These are phyloP conservation scores for Brachionus koreanus DNA, from an alignment of 1,140 invertebrate species.

Conservation along the genomic window DNA sequence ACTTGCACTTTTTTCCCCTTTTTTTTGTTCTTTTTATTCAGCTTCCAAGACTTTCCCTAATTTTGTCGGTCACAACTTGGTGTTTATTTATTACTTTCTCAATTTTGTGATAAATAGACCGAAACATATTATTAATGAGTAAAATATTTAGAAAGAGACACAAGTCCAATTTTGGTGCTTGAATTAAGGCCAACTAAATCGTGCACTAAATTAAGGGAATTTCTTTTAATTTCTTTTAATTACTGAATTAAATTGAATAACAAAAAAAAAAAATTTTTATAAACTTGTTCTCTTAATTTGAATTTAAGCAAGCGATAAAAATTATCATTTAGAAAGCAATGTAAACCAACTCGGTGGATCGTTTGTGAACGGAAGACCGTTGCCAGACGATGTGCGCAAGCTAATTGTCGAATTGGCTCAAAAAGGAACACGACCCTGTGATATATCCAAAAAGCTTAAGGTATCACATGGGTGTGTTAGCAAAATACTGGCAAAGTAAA, in stretches of 20 bases:
- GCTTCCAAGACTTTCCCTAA: neutral
- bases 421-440: conserved; percentile 85
- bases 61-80: neutral
- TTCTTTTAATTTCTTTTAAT: neutral
- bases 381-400: conserved; percentile 88
- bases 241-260: neutral
- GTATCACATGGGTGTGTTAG: conserved; percentile 93
- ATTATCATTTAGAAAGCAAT: conserved; percentile 64
- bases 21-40: neutral
- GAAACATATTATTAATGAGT: conserved; percentile 3
- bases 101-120: conserved; percentile 4
- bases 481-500: conserved; percentile 73
- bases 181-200: no score
- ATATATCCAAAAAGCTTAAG: conserved; percentile 83
- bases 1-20: neutral
- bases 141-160: neutral
- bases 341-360: conserved; percentile 97
- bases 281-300: neutral
- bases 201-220: neutral
- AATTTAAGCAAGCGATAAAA: conserved; percentile 26
- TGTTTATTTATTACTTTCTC: no score
- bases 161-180: neutral
- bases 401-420: conserved; percentile 91
- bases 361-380: conserved; percentile 90
- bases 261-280: neutral